phyloP scores from a whole-genome alignment of 2,888 invertebrate genomes.

The Patella pellucida region DNA sequence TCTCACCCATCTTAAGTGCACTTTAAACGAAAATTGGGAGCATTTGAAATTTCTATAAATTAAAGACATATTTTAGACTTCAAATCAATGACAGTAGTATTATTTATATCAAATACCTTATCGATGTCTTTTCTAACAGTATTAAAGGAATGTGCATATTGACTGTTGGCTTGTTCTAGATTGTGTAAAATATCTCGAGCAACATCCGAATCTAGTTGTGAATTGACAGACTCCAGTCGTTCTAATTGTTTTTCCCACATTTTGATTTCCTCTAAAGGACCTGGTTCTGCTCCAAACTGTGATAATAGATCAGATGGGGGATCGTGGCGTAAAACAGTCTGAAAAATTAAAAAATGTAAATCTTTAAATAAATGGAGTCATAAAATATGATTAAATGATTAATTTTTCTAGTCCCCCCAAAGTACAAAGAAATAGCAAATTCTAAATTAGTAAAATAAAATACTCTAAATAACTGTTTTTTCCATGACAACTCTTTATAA shows the following conservation, averaged over 20 bases:
- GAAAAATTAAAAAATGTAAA: conserved; percentile 16
- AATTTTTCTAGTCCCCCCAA: no score
- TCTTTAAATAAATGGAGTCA: background rate
- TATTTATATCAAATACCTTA: conserved; percentile 49
- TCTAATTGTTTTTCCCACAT: conserved; percentile 68
- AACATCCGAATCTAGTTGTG: conserved; percentile 66
- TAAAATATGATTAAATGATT: background rate
- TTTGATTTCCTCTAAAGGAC: conserved; percentile 67
- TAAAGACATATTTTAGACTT: no score
- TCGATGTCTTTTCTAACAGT: conserved; percentile 65
- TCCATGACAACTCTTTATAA: no score
- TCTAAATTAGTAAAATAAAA: no score
- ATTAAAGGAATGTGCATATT: conserved; percentile 66
- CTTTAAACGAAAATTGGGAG: no score
- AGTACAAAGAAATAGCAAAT: no score
- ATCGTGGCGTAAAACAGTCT: conserved; percentile 67
- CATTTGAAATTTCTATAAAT: no score
- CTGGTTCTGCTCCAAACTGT: conserved; percentile 63
- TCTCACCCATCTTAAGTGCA: no score
- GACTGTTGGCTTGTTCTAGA: conserved; percentile 68
- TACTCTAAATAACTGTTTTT: no score
- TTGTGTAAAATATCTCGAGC: conserved; percentile 69
- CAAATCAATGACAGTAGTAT: no score
- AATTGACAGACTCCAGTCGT: conserved; percentile 64
- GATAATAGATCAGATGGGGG: conserved; percentile 61